These are phyloP conservation scores for Drosophila melanosoma DNA, from an alignment of 2,888 invertebrate species.

Conservation along the genomic window DNA sequence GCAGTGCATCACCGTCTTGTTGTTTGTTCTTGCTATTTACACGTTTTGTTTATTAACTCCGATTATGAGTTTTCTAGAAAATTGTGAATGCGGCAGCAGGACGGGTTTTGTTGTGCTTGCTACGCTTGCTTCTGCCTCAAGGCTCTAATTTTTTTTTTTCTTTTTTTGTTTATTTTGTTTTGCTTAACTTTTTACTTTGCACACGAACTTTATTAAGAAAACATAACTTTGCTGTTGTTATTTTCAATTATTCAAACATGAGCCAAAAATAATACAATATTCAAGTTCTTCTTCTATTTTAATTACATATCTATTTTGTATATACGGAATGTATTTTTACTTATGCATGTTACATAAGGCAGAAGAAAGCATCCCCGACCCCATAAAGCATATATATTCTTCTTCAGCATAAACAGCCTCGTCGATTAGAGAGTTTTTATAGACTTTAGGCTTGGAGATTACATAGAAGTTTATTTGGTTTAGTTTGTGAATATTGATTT, in stretches of 20 bases:
- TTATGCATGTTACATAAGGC: neutral
- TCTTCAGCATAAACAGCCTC: neutral
- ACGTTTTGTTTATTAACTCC: slow-evolving; percentile 77
- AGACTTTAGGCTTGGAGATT: neutral
- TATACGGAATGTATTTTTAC: neutral
- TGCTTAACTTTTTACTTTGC: slow-evolving; percentile 55
- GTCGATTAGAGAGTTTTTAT: neutral
- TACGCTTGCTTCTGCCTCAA: slow-evolving; percentile 31
- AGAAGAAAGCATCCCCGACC: neutral
- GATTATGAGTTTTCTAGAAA: slow-evolving; percentile 67
- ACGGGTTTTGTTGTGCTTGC: slow-evolving; percentile 7
- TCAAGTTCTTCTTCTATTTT: too few species aligned
- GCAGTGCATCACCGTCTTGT: slow-evolving; percentile 19
- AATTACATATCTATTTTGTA: neutral
- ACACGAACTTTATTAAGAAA: slow-evolving; percentile 43
- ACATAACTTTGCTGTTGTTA: slow-evolving; percentile 6
- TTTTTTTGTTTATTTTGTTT: slow-evolving; percentile 40
- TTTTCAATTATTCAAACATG: slow-evolving; percentile 7
- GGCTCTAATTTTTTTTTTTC: slow-evolving; percentile 30
- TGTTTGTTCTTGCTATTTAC: slow-evolving; percentile 73
- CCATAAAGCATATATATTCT: neutral
- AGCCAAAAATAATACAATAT: neutral
- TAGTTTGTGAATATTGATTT: neutral
- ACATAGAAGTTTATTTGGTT: neutral
- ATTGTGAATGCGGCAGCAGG: slow-evolving; percentile 13